phyloP scores from a whole-genome alignment of 1,140 invertebrate species.

The Pseudomyrmex flavicornis region DNA sequence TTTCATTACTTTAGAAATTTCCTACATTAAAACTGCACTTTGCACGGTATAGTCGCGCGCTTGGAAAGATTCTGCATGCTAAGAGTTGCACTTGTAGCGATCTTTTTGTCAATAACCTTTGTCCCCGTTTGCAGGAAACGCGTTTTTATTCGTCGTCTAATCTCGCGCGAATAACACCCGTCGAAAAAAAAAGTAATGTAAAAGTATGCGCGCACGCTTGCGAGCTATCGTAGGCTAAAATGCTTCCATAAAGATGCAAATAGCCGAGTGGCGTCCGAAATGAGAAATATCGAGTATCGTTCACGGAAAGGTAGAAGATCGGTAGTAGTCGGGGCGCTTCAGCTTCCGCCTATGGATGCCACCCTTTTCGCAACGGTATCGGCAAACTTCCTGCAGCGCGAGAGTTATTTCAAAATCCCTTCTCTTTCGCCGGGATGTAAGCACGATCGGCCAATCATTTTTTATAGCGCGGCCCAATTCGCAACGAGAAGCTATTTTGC shows the following conservation, averaged over 20 bases:
- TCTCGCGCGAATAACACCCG: constrained; percentile 53
- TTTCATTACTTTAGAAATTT: not conserved
- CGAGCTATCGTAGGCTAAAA: constrained; percentile 53
- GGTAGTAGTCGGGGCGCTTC: constrained; percentile 38
- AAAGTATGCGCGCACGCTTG: constrained; percentile 54
- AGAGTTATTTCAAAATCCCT: constrained; percentile 51
- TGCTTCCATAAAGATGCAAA: constrained; percentile 72
- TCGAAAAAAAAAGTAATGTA: constrained; percentile 35
- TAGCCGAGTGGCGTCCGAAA: constrained; percentile 67
- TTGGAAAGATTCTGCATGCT: not conserved
- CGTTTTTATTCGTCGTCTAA: constrained; percentile 57
- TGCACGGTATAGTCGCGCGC: not conserved
- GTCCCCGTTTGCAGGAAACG: not conserved
- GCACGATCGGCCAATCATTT: constrained; percentile 40
- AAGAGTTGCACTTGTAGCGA: not conserved
- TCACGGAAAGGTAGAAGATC: constrained; percentile 44
- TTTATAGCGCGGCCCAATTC: constrained; percentile 38
- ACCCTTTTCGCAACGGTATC: constrained; percentile 32
- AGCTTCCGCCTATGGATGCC: constrained; percentile 41
- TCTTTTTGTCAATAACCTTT: constrained; percentile 11
- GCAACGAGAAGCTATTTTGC: constrained; percentile 32
- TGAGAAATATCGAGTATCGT: constrained; percentile 70
- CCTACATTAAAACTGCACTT: not conserved
- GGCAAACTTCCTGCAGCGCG: constrained; percentile 4
- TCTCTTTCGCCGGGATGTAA: constrained; percentile 3